A percentile compares a stretch with the other conserved stretches of the same genome.
Evolutionary conservation across 2,797 vertebrate species (phyloP).

Genomic region (Steatocranus sp.): DNA sequence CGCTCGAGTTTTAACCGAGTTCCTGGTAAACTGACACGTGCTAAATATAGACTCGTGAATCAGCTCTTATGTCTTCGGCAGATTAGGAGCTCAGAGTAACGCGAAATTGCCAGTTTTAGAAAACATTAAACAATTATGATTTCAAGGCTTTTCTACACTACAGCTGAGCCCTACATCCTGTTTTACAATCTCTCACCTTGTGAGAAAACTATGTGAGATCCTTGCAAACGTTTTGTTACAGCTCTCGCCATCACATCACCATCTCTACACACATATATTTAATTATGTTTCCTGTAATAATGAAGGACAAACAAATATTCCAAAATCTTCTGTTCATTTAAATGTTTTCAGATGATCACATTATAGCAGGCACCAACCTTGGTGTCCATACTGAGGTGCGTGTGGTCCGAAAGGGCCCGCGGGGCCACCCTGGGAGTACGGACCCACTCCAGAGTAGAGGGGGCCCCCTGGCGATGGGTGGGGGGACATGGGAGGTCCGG

Average conservation of each 20-base stretch:
- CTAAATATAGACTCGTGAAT: neutral
- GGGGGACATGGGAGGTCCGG: constrained; percentile 88
- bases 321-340: neutral
- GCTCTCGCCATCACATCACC: neutral
- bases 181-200: neutral
- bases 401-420: constrained; percentile 86
- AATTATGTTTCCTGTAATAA: neutral
- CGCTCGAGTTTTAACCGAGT: neutral
- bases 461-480: constrained; percentile 86
- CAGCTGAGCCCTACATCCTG: neutral
- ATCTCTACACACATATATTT: no score
- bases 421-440: constrained; percentile 86
- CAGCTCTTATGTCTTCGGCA: neutral
- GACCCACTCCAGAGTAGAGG: constrained; percentile 84
- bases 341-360: rapidly evolving
- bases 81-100: neutral
- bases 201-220: neutral
- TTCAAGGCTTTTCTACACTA: neutral
- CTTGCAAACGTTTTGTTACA: neutral
- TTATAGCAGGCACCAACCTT: constrained; percentile 76
- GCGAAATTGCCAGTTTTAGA: rapidly evolving
- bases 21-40: neutral
- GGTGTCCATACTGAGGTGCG: constrained; percentile 89
- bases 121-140: neutral
- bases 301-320: neutral